These are phyloP conservation scores for Pygmarrhopalites habei DNA, from an alignment of 1,140 invertebrate species.

Conservation along the genomic window DNA sequence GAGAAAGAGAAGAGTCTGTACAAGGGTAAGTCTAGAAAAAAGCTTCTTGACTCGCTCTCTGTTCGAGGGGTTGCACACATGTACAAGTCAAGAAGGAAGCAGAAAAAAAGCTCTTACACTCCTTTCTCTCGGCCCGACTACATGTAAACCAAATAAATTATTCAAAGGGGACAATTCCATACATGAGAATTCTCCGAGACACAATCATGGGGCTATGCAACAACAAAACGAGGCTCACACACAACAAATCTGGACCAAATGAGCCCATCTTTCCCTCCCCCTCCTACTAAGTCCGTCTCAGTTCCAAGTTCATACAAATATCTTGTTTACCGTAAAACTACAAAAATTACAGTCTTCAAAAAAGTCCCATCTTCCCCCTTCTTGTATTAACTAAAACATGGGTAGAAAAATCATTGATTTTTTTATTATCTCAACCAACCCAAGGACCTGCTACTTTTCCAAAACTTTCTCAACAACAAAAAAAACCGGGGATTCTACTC, in stretches of 20 bases:
- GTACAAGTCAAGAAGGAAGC: not conserved
- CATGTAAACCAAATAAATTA: slow-evolving; percentile 28
- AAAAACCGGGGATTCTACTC: too few species aligned
- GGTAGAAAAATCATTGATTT: too few species aligned
- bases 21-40: not conserved
- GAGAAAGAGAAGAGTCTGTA: too few species aligned
- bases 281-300: too few species aligned
- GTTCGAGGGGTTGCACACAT: not conserved
- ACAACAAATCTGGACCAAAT: slow-evolving; percentile 28
- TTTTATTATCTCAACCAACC: too few species aligned
- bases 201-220: not conserved
- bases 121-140: not conserved
- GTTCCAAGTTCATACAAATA: too few species aligned
- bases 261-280: slow-evolving; percentile 13
- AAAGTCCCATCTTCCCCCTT: too few species aligned
- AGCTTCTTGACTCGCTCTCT: not conserved
- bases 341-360: too few species aligned
- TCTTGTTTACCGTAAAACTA: too few species aligned
- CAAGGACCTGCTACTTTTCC: too few species aligned
- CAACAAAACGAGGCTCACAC: not conserved
- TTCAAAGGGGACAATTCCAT: slow-evolving; percentile 30
- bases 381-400: too few species aligned
- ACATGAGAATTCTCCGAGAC: not conserved
- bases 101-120: slow-evolving; percentile 1
- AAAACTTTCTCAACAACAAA: too few species aligned